Percentiles rank a stretch among this genome's conserved stretches.
These are phyloP conservation scores for Troides helena DNA, from an alignment of 2,888 invertebrate species.

Conservation along the genomic window DNA sequence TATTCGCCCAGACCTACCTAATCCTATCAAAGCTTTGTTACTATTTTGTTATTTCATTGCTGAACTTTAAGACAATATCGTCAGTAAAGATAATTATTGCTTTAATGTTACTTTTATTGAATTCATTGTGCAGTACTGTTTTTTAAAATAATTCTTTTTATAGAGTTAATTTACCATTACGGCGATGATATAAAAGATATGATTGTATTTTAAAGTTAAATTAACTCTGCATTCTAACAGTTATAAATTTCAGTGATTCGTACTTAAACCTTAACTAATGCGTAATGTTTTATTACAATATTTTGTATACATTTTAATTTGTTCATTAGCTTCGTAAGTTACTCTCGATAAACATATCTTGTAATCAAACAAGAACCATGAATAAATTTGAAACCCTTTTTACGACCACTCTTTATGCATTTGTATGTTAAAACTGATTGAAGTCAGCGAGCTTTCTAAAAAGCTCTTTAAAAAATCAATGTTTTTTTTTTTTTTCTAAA, in stretches of 20 bases:
- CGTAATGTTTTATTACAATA: not conserved
- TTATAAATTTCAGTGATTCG: too few species aligned
- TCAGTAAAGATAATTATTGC: too few species aligned
- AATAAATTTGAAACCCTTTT: conserved; percentile 18
- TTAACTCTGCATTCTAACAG: too few species aligned
- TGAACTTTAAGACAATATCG: not conserved
- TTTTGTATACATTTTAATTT: not conserved
- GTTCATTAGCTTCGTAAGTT: not conserved
- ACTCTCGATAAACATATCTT: not conserved
- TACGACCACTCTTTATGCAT: not conserved
- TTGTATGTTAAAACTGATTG: conserved; percentile 11
- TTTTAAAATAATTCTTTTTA: too few species aligned
- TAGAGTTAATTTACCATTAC: too few species aligned
- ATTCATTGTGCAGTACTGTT: too few species aligned
- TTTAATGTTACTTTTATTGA: too few species aligned
- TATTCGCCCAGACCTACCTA: not conserved
- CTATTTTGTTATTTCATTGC: not conserved
- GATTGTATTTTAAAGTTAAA: too few species aligned
- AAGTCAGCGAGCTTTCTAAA: conserved; percentile 15
- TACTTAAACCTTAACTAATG: not conserved
- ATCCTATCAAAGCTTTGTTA: not conserved
- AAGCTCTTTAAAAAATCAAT: conserved; percentile 1
- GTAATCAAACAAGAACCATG: not conserved
- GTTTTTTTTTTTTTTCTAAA: conserved; percentile 7
- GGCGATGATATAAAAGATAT: too few species aligned